Evolutionary conservation across 2,113 vertebrate genomes (phyloP), one percentile per base, ranked within the genome.

Genomic region (Chaenogobius annularis): DNA sequence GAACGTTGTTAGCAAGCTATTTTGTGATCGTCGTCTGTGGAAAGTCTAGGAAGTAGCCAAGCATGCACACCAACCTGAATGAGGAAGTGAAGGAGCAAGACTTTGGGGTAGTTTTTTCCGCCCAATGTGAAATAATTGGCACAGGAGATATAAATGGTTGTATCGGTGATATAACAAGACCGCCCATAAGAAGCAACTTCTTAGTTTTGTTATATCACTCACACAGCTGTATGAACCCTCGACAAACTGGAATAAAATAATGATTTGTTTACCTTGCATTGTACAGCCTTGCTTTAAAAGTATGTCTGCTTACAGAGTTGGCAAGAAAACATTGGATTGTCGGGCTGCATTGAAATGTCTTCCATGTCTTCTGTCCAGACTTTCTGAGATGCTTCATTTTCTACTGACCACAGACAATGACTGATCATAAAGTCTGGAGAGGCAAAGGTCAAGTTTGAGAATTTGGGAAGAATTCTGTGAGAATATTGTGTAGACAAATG

Each of bases 61-160:
- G 87, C 81, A n/a, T 87, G 78, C 75, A 61, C 78, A 66, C 44
- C 37, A 75, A 74, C 64, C 46, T 7, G 74, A 78, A 79, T 35
- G 40, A 73, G 58, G 70, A 37, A 82, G 69, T 26, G n/a, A 46
- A 43, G 37, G 19, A 52, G 26, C 44, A 43, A 35, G 61, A 12
- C 54, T 83, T 76, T 37, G 6, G 50, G 55, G 35, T 68, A 80
- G 31, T 69, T 79, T 68, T 72, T 40, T 44, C 40, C 54, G n/a
- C 37, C 14, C 23, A 40, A 52, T 82, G 77, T 69, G 82, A 88
- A 84, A 88, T 90, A 91, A 91, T 91, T 90, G 89, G 89, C 73
- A 15, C 43, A 54, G 23, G 50, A 26, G 43, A 13, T 5, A 47
- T 69, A 1, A 10, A 77, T 62, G 64, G 62, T 78, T 69, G 17